A percentile compares a stretch with the other conserved stretches of the same genome.
Evolutionary conservation across 2,888 invertebrate genomes (phyloP).

Genomic region (Melolontha melolontha): DNA sequence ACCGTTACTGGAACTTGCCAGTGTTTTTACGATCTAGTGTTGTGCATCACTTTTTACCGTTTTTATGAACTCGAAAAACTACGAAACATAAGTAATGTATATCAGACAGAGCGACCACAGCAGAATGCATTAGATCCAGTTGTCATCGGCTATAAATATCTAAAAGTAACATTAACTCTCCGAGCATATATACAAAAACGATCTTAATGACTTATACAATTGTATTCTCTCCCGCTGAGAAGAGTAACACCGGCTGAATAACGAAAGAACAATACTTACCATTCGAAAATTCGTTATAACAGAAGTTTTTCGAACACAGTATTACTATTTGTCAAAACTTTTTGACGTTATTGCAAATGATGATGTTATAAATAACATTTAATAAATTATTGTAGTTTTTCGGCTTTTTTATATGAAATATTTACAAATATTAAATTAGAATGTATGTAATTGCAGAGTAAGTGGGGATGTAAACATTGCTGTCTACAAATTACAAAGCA

Average conservation of each 20-base stretch:
- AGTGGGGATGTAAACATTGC: too few species aligned
- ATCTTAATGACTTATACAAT: conserved; percentile 34
- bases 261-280: neutral
- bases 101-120: conserved; percentile 2
- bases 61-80: conserved; percentile 8
- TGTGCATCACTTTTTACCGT: too few species aligned
- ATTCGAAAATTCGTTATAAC: conserved; percentile 14
- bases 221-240: conserved; percentile 31
- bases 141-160: conserved; percentile 38
- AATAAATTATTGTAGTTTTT: too few species aligned
- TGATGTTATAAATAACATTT: too few species aligned
- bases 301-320: too few species aligned
- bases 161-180: conserved; percentile 20
- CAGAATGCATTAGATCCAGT: conserved; percentile 24
- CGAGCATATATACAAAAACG: conserved; percentile 23
- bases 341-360: too few species aligned
- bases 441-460: too few species aligned
- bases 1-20: neutral
- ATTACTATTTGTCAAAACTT: too few species aligned
- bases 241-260: conserved; percentile 2
- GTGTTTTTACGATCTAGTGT: neutral
- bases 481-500: too few species aligned
- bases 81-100: too few species aligned
- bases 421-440: too few species aligned
- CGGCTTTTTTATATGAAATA: too few species aligned